phyloP scores from a whole-genome alignment of 1,140 invertebrate species.

The Oreohelix idahoensis region DNA sequence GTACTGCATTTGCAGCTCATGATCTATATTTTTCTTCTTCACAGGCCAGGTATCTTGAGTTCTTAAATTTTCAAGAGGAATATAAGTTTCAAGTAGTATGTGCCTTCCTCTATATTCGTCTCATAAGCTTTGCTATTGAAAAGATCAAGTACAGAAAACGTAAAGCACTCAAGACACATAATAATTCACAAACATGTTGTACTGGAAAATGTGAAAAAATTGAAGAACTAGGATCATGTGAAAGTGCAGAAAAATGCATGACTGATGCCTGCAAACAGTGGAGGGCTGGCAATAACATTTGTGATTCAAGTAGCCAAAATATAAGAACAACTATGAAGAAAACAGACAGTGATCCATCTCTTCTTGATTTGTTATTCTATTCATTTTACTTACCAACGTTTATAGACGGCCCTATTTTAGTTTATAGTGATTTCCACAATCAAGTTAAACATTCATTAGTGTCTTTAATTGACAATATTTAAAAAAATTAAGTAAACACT shows the following conservation, averaged over 20 bases:
- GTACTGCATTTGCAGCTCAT: too few relatives aligned
- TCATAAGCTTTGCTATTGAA: slow-evolving; percentile 17
- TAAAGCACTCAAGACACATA: slow-evolving; percentile 46
- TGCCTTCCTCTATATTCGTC: not conserved
- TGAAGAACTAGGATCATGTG: not conserved
- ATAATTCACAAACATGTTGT: not conserved
- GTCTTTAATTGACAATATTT: not conserved
- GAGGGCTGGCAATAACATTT: not conserved
- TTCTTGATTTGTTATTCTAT: slow-evolving; percentile 79
- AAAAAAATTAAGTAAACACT: too few relatives aligned
- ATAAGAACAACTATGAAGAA: slow-evolving; percentile 47
- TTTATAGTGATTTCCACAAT: slow-evolving; percentile 80
- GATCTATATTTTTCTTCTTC: not conserved
- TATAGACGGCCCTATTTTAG: slow-evolving; percentile 85
- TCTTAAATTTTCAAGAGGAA: not conserved
- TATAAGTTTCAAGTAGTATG: not conserved
- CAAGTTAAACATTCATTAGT: slow-evolving; percentile 69
- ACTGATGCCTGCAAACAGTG: not conserved
- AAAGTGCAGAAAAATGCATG: not conserved
- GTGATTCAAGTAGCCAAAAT: slow-evolving; percentile 27
- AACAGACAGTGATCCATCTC: slow-evolving; percentile 41
- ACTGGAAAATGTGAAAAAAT: not conserved
- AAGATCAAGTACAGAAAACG: not conserved
- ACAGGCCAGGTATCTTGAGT: not conserved
- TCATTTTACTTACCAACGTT: slow-evolving; percentile 86